A percentile compares a stretch with the other conserved stretches of the same genome.
These are phyloP conservation scores for Nyctereutes procyonoides DNA, from an alignment of 2,113 vertebrate genomes.

Conservation along the genomic window DNA sequence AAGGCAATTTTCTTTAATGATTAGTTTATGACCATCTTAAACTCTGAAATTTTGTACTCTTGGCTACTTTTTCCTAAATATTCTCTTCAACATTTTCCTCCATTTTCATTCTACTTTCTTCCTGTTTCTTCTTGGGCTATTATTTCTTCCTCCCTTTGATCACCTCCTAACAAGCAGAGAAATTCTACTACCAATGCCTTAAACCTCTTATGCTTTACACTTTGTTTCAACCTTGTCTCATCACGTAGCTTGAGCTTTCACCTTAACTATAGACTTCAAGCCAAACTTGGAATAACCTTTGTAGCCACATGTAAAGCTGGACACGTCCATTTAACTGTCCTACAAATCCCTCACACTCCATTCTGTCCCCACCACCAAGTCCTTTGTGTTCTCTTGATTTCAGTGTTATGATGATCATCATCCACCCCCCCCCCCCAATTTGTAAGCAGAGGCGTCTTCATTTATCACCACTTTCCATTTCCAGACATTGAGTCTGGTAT, in stretches of 20 bases:
- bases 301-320: background rate
- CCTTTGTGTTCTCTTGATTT: background rate
- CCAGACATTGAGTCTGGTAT: no score
- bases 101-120: background rate
- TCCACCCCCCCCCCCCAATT: background rate
- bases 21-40: background rate
- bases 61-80: background rate
- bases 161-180: background rate
- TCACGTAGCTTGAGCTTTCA: background rate
- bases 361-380: no score
- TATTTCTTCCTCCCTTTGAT: background rate
- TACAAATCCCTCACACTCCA: accelerated
- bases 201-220: background rate
- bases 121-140: background rate
- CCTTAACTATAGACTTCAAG: background rate
- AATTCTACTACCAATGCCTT: background rate
- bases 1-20: constrained; percentile 2
- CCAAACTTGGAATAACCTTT: background rate
- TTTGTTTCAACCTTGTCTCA: background rate
- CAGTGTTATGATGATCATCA: accelerated
- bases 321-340: background rate
- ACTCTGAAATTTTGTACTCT: background rate
- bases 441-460: background rate
- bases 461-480: background rate
- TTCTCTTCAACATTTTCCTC: background rate